Evolutionary conservation across 2,113 vertebrate genomes (phyloP), one percentile per base, ranked within the genome.

Genomic region (Gambusia affinis): DNA sequence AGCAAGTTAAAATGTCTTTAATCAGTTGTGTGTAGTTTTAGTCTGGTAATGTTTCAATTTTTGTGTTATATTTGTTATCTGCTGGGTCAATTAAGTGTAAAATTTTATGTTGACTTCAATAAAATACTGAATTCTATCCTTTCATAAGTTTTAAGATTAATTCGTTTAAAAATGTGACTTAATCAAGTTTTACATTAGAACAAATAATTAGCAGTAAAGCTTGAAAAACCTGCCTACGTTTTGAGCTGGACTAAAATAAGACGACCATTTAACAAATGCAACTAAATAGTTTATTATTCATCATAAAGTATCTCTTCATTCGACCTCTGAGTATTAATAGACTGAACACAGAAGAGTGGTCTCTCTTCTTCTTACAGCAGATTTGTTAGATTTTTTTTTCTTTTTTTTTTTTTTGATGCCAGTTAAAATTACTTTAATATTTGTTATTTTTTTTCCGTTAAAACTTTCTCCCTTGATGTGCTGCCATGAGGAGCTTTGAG

Each of bases 401-500:
- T 33, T 37, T 30, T 15, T 39, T 66, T 70, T 33, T 37, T 85
- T 70, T 67, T 62, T 65, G 60, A 7, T 22, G 2, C 17, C 65
- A 77, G 85, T 73, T 84, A 72, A 0, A 81, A 82, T 80, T 78
- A 22, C 12, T 71, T 69, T 67, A 27, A 72, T 84, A 75, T 78
- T 79, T 22, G 27, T 57, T 85, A 76, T 78, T 79, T 14, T 24
- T 24, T 57, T 82, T 67, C 42, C 44, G 82, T 74, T 76, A 61
- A 83, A 64, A 60, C 68, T 73, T 60, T 72, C 51, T 33, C 78
- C 54, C 69, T 74, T 70, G 14, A 6, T 65, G 35, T 82, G 80
- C 65, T 66, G 19, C 67, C 62, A 51, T 88, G 85, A 90, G 89
- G 80, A 76, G 80, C 90, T 88, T 89, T 88, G 57, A 83, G 77